Conservation (phyloP, 2,797 vertebrate genomes). For the Threskiornis aethiopicus region DNA sequence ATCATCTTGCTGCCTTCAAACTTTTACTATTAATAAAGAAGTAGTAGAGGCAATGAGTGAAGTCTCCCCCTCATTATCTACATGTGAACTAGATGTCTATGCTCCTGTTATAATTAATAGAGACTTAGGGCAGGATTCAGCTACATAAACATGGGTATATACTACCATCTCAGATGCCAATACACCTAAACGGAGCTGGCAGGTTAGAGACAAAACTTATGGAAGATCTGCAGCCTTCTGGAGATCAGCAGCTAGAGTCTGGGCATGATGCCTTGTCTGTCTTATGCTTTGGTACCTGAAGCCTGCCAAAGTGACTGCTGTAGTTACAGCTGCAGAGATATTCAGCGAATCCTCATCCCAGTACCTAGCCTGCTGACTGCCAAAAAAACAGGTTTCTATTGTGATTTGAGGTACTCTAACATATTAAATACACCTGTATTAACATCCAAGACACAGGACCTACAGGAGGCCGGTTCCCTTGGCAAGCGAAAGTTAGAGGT, state of each 20-base stretch:
- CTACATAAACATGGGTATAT: not conserved
- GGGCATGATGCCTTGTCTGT: not conserved
- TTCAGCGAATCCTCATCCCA: not conserved
- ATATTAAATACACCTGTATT: not conserved
- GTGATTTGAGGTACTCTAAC: not conserved
- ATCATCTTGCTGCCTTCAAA: not conserved
- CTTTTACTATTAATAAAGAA: not conserved
- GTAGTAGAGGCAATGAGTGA: not conserved
- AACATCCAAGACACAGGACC: not conserved
- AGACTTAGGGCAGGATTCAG: conserved; percentile 4
- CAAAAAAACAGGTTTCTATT: not conserved
- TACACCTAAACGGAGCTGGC: conserved; percentile 33
- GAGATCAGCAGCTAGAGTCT: not conserved
- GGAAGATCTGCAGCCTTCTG: not conserved
- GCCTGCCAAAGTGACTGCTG: not conserved
- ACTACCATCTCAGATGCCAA: not conserved
- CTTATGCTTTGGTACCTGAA: not conserved
- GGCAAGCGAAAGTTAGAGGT: not conserved
- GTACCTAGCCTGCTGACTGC: not conserved
- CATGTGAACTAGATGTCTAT: conserved; percentile 7
- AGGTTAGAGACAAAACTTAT: not conserved
- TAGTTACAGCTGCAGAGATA: conserved; percentile 8
- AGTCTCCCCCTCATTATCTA: not conserved
- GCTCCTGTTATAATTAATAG: not conserved
- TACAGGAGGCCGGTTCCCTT: not conserved